These are phyloP conservation scores for Trigoniulus corallinus DNA, from an alignment of 1,140 invertebrate genomes.

Conservation along the genomic window DNA sequence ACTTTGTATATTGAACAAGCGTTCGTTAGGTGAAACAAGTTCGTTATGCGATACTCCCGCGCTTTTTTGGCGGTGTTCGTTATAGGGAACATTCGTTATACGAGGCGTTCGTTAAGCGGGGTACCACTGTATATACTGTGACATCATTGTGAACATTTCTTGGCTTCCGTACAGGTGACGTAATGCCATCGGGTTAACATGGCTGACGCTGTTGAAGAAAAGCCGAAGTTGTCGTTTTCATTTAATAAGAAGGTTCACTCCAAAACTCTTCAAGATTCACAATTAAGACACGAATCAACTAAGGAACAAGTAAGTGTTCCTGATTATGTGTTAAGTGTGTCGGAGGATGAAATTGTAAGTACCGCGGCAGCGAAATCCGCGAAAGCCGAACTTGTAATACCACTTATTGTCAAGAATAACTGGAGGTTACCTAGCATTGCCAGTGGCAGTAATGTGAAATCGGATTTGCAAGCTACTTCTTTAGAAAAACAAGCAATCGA, in stretches of 20 bases:
- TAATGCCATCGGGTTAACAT: too few species aligned
- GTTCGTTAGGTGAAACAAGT: too few species aligned
- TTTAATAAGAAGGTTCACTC: not conserved
- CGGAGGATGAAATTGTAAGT: not conserved
- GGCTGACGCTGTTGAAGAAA: too few species aligned
- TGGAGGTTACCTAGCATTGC: not conserved
- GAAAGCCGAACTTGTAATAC: not conserved
- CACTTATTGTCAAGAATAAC: not conserved
- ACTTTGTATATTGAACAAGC: too few species aligned
- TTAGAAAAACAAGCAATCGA: not conserved
- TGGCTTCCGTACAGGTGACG: too few species aligned
- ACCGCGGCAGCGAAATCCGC: not conserved
- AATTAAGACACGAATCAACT: not conserved
- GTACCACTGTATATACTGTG: too few species aligned
- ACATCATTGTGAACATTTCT: too few species aligned
- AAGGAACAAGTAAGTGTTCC: not conserved
- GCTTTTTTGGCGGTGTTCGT: too few species aligned
- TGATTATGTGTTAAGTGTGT: not conserved
- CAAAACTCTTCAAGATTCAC: not conserved
- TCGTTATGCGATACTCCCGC: too few species aligned
- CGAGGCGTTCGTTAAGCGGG: too few species aligned
- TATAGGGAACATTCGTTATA: too few species aligned
- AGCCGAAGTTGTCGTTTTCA: not conserved
- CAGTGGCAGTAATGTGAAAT: not conserved
- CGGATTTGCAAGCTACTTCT: not conserved